Evolutionary conservation across 2,888 invertebrate genomes (phyloP).

Genomic region (Drosophila austrosaltans): DNA sequence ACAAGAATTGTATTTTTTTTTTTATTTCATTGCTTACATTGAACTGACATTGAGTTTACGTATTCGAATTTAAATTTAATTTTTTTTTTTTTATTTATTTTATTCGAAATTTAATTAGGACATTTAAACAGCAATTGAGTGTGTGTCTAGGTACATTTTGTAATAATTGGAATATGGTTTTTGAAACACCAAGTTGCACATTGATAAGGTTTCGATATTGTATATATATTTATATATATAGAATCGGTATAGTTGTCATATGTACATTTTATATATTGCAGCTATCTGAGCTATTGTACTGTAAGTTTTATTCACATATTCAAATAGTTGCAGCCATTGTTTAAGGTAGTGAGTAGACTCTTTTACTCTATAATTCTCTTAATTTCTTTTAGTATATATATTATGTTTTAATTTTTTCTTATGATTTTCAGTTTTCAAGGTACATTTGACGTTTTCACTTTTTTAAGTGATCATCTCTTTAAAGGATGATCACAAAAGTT

Average conservation of each 20-base stretch:
- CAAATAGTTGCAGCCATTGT: slow-evolving; percentile 11
- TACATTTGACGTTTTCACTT: slow-evolving; percentile 73
- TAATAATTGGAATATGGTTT: slow-evolving; percentile 28
- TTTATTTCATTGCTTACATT: slow-evolving; percentile 30
- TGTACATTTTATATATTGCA: slow-evolving; percentile 49
- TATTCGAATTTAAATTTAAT: slow-evolving; percentile 28
- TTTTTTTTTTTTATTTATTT: not conserved
- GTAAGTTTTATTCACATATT: slow-evolving; percentile 37
- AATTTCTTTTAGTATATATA: slow-evolving; percentile 21
- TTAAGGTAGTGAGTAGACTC: not conserved
- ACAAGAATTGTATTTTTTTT: slow-evolving; percentile 22
- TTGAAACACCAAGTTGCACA: slow-evolving; percentile 48
- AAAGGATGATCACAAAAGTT: slow-evolving; percentile 46
- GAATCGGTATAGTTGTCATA: slow-evolving; percentile 15
- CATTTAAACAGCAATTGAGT: slow-evolving; percentile 10
- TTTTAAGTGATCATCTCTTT: slow-evolving; percentile 21
- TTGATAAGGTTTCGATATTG: slow-evolving; percentile 26
- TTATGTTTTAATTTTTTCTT: slow-evolving; percentile 24
- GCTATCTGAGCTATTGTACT: slow-evolving; percentile 65
- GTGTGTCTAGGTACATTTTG: slow-evolving; percentile 36
- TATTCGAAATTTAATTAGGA: not conserved
- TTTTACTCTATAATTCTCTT: slow-evolving; percentile 1
- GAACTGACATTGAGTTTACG: slow-evolving; percentile 36
- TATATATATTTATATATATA: slow-evolving; percentile 13
- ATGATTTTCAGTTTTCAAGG: slow-evolving; percentile 58